Evolutionary conservation across 2,797 vertebrate species (phyloP).

Genomic region (Lacerta bilineata): DNA sequence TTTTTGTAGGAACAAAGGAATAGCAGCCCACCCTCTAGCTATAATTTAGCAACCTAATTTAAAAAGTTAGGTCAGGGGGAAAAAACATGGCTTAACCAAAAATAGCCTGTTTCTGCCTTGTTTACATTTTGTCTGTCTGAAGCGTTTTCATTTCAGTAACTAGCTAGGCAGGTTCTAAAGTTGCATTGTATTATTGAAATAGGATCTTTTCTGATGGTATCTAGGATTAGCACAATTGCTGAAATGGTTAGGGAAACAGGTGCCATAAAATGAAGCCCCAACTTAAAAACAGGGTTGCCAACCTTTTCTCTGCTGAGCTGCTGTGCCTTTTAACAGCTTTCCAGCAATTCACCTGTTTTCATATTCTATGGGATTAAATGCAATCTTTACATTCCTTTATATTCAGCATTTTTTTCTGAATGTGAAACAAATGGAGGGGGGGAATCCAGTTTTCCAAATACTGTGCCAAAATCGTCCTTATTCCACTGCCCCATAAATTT

Average conservation of each 20-base stretch:
- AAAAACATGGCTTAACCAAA: neutral
- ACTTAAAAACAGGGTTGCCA: neutral
- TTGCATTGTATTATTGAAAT: conserved; percentile 6
- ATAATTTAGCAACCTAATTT: neutral
- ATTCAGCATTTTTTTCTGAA: neutral
- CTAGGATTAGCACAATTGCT: neutral
- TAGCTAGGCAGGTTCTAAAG: neutral
- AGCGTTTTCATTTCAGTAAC: neutral
- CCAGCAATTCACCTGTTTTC: neutral
- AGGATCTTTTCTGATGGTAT: neutral
- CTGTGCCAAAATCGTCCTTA: neutral
- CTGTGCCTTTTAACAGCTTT: neutral
- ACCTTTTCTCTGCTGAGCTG: neutral
- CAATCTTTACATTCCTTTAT: neutral
- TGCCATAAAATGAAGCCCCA: neutral
- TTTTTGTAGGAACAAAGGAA: neutral
- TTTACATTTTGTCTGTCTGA: neutral
- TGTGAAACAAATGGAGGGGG: neutral
- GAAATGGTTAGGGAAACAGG: neutral
- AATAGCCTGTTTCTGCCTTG: neutral
- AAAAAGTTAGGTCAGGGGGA: neutral
- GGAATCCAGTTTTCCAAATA: neutral
- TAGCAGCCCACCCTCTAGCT: neutral
- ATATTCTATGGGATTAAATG: neutral
- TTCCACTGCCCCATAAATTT: neutral